These are phyloP conservation scores for Carassius gibelio DNA, from an alignment of 2,113 vertebrate species.

Conservation along the genomic window DNA sequence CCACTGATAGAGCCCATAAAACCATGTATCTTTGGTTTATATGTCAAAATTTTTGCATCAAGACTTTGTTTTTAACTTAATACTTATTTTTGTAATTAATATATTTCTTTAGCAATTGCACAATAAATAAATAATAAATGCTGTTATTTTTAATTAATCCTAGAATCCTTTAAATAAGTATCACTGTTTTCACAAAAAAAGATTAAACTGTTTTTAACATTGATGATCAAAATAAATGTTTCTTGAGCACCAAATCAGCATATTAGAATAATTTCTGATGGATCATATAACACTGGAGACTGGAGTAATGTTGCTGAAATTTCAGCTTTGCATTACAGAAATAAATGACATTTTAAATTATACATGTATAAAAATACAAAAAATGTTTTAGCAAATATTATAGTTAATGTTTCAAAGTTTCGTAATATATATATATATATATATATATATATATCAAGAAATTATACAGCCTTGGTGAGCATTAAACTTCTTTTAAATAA, in stretches of 20 bases:
- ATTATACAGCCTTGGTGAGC: background rate
- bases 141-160: too few species aligned
- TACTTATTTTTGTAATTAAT: background rate
- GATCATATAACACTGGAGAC: background rate
- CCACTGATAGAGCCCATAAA: constrained; percentile 27
- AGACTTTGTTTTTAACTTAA: background rate
- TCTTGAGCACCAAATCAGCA: background rate
- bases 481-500: background rate
- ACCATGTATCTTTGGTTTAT: background rate
- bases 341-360: too few species aligned
- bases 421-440: background rate
- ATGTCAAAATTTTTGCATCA: background rate
- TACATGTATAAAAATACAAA: background rate
- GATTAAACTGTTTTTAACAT: background rate
- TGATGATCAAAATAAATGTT: background rate
- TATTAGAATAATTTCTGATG: background rate
- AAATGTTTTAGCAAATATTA: background rate
- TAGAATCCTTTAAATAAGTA: too few species aligned
- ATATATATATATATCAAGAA: background rate
- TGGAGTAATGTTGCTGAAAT: too few species aligned
- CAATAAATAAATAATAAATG: too few species aligned
- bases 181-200: background rate
- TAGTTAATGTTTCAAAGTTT: background rate
- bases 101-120: background rate
- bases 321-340: too few species aligned